Conservation (phyloP, 2,113 vertebrate genomes). For the Cryptomyrus ogoouensis region DNA sequence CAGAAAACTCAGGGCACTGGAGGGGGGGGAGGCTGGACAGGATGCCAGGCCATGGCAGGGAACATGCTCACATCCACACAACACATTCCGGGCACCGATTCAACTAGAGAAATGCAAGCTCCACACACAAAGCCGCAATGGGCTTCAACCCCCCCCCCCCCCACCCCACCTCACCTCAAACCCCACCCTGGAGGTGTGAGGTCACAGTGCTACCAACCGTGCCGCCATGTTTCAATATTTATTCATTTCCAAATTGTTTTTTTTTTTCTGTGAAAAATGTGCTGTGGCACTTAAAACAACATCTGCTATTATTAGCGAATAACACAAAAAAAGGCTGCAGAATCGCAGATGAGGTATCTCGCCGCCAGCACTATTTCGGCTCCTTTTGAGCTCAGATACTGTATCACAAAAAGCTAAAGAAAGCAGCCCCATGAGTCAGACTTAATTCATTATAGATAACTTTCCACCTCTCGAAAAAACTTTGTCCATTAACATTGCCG, state of each 20-base stretch:
- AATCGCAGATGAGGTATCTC: background rate
- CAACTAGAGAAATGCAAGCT: background rate
- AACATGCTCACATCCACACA: background rate
- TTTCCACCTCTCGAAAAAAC: background rate
- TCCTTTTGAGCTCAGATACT: background rate
- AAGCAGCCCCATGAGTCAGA: background rate
- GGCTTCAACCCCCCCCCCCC: background rate
- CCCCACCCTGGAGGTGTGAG: background rate
- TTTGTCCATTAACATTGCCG: background rate
- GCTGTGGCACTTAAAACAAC: background rate
- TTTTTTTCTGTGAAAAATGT: background rate
- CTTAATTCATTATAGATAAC: conserved; percentile 3
- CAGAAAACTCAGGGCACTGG: background rate
- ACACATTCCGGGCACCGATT: background rate
- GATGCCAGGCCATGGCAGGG: background rate
- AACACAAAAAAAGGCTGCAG: background rate
- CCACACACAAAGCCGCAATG: background rate
- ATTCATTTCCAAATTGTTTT: background rate
- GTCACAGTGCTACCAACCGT: background rate
- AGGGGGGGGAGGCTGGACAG: background rate
- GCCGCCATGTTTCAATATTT: background rate
- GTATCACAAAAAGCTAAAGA: background rate
- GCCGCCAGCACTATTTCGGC: background rate
- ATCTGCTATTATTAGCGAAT: background rate
- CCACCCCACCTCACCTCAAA: no score